phyloP scores from a whole-genome alignment of 1,140 invertebrate species.

The Zaprionus davidi region DNA sequence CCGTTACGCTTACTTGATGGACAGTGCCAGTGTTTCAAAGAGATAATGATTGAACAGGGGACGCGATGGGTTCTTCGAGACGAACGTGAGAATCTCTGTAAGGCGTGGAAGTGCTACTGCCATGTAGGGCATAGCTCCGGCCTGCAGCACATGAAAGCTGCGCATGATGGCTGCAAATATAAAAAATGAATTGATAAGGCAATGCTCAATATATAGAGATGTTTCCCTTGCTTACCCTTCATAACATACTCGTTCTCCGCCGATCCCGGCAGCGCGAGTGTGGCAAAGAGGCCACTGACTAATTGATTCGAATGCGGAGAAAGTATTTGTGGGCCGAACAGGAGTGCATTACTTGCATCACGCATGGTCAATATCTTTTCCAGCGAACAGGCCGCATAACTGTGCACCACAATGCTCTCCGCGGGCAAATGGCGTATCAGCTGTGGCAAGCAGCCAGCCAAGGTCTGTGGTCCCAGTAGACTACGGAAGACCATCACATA shows the following conservation, averaged over 20 bases:
- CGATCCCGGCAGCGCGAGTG: slow-evolving; percentile 89
- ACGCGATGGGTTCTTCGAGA: slow-evolving; percentile 97
- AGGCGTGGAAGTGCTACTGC: slow-evolving; percentile 92
- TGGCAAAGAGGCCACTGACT: slow-evolving; percentile 90
- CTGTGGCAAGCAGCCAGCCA: slow-evolving; percentile 90
- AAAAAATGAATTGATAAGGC: not conserved
- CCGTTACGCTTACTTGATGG: slow-evolving; percentile 87
- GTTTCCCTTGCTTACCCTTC: slow-evolving; percentile 89
- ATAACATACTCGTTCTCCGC: slow-evolving; percentile 98
- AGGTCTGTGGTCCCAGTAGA: slow-evolving; percentile 91
- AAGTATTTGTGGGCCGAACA: slow-evolving; percentile 85
- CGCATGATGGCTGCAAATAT: slow-evolving; percentile 92
- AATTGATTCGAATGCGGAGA: slow-evolving; percentile 88
- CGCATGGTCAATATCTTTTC: slow-evolving; percentile 94
- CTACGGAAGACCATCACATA: slow-evolving; percentile 98
- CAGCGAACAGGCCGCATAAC: slow-evolving; percentile 95
- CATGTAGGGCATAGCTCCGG: slow-evolving; percentile 92
- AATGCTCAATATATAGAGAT: not conserved
- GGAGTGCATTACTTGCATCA: slow-evolving; percentile 84
- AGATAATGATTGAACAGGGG: slow-evolving; percentile 99
- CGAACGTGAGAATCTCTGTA: slow-evolving; percentile 91
- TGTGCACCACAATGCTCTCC: slow-evolving; percentile 95
- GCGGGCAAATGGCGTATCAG: slow-evolving; percentile 90
- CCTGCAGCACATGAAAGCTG: slow-evolving; percentile 92
- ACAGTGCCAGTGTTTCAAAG: slow-evolving; percentile 96